These are phyloP conservation scores for Nipponacmea schrenckii DNA, from an alignment of 2,888 invertebrate genomes.

Conservation along the genomic window DNA sequence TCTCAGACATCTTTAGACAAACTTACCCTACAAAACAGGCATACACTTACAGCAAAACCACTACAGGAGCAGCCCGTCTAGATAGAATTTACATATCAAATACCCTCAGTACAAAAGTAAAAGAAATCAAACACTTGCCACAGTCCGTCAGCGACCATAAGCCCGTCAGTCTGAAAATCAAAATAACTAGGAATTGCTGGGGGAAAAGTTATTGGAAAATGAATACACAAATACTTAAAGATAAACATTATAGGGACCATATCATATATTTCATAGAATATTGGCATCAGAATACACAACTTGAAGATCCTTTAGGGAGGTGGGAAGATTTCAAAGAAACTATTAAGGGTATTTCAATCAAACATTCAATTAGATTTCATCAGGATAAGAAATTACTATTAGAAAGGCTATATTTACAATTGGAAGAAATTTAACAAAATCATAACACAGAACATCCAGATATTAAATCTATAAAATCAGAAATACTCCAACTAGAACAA, in stretches of 20 bases:
- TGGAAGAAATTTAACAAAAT: neutral
- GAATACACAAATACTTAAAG: neutral
- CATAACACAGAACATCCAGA: too few relatives aligned
- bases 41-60: neutral
- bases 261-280: neutral
- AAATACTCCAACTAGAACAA: neutral
- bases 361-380: neutral
- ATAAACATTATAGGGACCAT: neutral
- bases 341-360: neutral
- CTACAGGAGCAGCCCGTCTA: too few relatives aligned
- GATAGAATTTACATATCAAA: neutral
- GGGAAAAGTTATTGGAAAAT: neutral
- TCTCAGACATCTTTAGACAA: neutral
- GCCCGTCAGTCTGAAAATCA: neutral
- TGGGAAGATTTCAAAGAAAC: constrained; percentile 1
- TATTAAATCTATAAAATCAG: neutral
- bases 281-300: neutral
- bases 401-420: neutral
- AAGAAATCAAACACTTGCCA: neutral
- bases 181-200: neutral
- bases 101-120: neutral
- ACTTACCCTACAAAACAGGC: neutral
- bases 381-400: too few relatives aligned
- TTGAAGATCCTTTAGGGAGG: neutral
- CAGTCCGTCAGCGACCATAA: neutral